These are phyloP conservation scores for Luehdorfia chinensis DNA, from an alignment of 1,140 invertebrate genomes.

Conservation along the genomic window DNA sequence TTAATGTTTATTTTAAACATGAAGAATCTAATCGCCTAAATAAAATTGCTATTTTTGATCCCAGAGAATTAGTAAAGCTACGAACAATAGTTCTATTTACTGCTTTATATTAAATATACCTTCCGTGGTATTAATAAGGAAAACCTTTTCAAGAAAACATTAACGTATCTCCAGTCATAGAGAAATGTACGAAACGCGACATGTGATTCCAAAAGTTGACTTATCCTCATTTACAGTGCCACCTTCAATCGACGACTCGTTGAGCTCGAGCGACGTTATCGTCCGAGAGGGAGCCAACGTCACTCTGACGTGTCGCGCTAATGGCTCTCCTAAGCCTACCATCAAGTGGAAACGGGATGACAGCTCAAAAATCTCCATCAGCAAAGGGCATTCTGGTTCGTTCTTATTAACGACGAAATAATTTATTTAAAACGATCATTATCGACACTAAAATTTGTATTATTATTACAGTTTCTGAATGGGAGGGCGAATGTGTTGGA, in stretches of 20 bases:
- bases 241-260: slow-evolving; percentile 92
- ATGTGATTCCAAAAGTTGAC: slow-evolving; percentile 8
- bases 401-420: slow-evolving; percentile 38
- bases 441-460: slow-evolving; percentile 19
- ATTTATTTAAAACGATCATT: background rate
- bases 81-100: no score
- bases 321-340: slow-evolving; percentile 90
- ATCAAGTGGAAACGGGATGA: slow-evolving; percentile 96
- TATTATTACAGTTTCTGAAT: slow-evolving; percentile 82
- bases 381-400: slow-evolving; percentile 86
- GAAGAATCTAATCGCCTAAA: no score
- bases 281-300: slow-evolving; percentile 94
- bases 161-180: no score
- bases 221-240: slow-evolving; percentile 83
- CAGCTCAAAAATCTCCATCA: slow-evolving; percentile 88
- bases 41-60: no score
- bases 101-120: no score
- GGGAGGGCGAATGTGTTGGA: slow-evolving; percentile 91
- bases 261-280: slow-evolving; percentile 93
- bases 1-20: no score
- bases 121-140: no score
- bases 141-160: no score
- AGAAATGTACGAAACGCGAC: no score
- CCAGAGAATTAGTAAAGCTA: no score
- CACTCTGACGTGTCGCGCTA: slow-evolving; percentile 90